Percentiles rank a stretch among this genome's conserved stretches.
Conservation (phyloP, 1,140 invertebrate species). For the Trichonephila inaurata region DNA sequence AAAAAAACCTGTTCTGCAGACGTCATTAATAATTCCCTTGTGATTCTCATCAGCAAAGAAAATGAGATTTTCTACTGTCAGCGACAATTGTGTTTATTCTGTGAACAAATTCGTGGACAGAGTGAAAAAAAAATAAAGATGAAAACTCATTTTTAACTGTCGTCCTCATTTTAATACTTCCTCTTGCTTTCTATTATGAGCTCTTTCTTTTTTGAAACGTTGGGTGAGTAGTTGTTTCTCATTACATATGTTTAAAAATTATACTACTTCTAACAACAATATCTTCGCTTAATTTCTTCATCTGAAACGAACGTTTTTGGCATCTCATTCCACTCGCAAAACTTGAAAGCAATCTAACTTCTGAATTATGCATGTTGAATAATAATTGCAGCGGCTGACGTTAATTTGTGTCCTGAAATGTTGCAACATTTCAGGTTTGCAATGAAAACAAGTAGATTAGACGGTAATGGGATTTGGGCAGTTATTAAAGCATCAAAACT, state of each 20-base stretch:
- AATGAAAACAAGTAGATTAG: neutral
- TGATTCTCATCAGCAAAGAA: neutral
- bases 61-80: neutral
- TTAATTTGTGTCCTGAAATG: constrained; percentile 27
- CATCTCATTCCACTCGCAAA: constrained; percentile 2
- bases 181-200: neutral
- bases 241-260: neutral
- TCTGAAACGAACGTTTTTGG: constrained; percentile 1
- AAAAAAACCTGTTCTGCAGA: neutral
- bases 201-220: neutral
- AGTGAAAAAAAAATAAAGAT: neutral
- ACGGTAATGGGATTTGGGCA: constrained; percentile 15
- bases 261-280: neutral
- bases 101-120: neutral
- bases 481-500: neutral
- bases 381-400: constrained; percentile 6
- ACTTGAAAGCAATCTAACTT: constrained; percentile 25
- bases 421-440: constrained; percentile 1
- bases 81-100: neutral
- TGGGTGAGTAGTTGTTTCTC: neutral
- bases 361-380: constrained; percentile 21
- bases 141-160: constrained; percentile 2
- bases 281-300: neutral
- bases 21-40: neutral
- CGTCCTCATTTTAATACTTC: neutral